Base-by-base conservation (phyloP, 2,797 vertebrate species). In the Graptemys geographica region DNA sequence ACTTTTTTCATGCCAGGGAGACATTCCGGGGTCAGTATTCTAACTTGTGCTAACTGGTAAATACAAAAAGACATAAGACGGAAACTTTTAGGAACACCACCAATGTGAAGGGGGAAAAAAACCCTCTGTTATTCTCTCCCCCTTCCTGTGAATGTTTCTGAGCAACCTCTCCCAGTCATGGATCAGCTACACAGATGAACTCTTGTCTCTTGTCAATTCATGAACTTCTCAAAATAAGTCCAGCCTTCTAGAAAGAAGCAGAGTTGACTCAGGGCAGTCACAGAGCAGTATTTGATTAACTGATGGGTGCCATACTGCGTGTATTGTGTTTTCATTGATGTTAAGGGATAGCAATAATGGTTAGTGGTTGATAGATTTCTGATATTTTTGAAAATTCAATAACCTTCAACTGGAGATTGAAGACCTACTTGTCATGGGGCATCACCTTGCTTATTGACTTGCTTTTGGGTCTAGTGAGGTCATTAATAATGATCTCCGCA, bases 171-270 rank as follows among this genome's bases (percentile, higher is more conserved):
- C 79, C 49, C n/a, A 52, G 18, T 44, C 78, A 65, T 51, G 49
- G 87, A 88, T 91, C 92, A 97, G 94, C 90, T 89, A 93, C 95
- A 52, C 83, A 92, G 55, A 49, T 88, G 79, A 92, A 74, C 49
- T 87, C 19, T 69, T 81, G 81, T 81, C 53, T 87, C 12, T 65
- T 81, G 81, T 81, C 62, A 65, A 79, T 92, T 83, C 57, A 81
- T 88, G 81, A 84, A 92, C 85, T 93, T 89, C 86, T 90, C 79
- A 86, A 27, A 25, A 57, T 82, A 55, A 21, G 88, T 93, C 86
- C 90, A 79, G 62, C 81, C 87, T 94, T 83, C 49, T 6, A 62
- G 83, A 84, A 86, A 78, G 87, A 85, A 94, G 83, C 92, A 69
- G 86, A 90, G 88, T 78, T 76, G 87, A 93, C 87, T 57, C 41